A percentile compares a stretch with the other conserved stretches of the same genome.
These are phyloP conservation scores for Notothenia rossii DNA, from an alignment of 2,113 vertebrate species.

Conservation along the genomic window DNA sequence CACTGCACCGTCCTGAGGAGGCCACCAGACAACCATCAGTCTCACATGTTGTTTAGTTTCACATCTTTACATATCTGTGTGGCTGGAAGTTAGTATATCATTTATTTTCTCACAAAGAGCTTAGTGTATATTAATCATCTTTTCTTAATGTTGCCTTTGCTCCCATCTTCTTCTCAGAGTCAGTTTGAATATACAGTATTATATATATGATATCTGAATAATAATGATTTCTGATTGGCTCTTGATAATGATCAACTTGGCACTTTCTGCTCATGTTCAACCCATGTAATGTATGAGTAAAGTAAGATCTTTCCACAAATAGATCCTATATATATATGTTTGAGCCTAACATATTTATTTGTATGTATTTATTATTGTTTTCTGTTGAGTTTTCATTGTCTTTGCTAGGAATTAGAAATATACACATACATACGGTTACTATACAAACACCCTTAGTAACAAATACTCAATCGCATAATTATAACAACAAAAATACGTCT, in stretches of 20 bases:
- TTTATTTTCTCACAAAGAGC: neutral
- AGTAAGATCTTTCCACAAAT: too few species aligned
- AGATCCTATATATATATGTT: neutral
- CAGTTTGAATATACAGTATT: too few species aligned
- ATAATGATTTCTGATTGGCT: neutral
- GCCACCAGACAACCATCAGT: neutral
- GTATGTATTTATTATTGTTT: too few species aligned
- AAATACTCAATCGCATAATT: too few species aligned
- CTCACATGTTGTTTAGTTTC: neutral
- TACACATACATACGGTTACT: too few species aligned
- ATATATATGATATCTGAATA: neutral
- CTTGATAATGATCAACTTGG: neutral
- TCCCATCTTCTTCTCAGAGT: neutral
- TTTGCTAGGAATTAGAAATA: too few species aligned
- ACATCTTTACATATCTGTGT: neutral
- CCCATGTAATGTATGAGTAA: neutral
- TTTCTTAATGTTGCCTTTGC: neutral
- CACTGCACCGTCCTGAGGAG: slow-evolving; percentile 87
- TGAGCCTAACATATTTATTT: too few species aligned
- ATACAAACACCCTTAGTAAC: too few species aligned
- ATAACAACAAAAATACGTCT: neutral
- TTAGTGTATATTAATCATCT: neutral
- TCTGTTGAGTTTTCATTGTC: too few species aligned
- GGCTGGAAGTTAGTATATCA: neutral
- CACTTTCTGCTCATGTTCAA: neutral